phyloP scores from a whole-genome alignment of 23 tunicate genomes.

The Ciona savignyi region DNA sequence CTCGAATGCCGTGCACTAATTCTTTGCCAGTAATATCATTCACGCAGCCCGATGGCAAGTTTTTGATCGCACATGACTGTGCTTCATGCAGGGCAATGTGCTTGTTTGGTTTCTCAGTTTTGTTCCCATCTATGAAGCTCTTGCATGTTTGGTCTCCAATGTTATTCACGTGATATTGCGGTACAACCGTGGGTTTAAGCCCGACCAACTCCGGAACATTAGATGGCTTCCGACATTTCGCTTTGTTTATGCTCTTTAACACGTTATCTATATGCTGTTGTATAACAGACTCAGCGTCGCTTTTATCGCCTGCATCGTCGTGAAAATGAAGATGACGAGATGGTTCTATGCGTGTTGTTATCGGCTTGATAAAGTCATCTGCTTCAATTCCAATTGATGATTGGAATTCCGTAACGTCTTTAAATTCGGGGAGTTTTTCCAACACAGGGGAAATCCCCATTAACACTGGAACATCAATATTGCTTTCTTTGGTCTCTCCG shows the following conservation, averaged over 20 bases:
- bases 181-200: background rate
- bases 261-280: slow-evolving; percentile 58
- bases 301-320: slow-evolving; percentile 4
- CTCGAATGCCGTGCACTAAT: background rate
- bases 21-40: background rate
- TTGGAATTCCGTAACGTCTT: background rate
- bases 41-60: slow-evolving; percentile 37
- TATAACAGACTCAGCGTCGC: slow-evolving; percentile 57
- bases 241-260: slow-evolving; percentile 58
- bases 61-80: slow-evolving; percentile 7
- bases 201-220: background rate
- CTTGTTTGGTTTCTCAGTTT: background rate
- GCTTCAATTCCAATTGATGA: background rate
- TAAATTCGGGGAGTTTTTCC: background rate
- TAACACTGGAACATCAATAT: no score
- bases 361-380: background rate
- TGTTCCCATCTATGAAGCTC: background rate
- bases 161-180: no score
- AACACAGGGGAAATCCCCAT: no score
- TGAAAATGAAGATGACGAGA: background rate
- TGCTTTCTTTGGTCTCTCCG: no score
- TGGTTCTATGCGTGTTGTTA: background rate
- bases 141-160: background rate
- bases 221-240: slow-evolving; percentile 24
- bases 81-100: background rate